Conservation (phyloP, 2,888 invertebrate genomes). For the Fragum sueziense region DNA sequence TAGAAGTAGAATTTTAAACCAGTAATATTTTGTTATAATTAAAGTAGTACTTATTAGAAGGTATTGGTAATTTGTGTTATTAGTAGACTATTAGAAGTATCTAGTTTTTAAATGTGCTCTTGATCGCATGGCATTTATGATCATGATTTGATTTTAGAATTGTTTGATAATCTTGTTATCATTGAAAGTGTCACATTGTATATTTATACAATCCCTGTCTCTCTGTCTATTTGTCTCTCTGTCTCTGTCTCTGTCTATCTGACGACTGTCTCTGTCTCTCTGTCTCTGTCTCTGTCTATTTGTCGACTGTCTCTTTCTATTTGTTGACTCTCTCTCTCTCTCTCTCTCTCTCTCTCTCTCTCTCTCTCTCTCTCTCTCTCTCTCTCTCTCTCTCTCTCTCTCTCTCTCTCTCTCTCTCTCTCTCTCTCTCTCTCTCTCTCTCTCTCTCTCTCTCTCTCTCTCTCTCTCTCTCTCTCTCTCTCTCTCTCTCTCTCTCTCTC, state of each 20-base stretch:
- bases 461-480: not conserved
- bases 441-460: not conserved
- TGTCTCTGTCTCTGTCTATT: not conserved
- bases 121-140: too few species aligned
- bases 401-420: not conserved
- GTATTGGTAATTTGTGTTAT: too few species aligned
- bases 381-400: not conserved
- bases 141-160: too few species aligned
- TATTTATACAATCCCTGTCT: too few species aligned
- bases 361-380: not conserved
- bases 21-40: too few species aligned
- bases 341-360: conserved; percentile 23
- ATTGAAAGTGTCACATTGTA: too few species aligned
- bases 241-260: not conserved
- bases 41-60: too few species aligned
- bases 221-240: not conserved
- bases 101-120: too few species aligned
- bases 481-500: not conserved
- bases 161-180: too few species aligned
- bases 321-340: conserved; percentile 15
- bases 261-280: conserved; percentile 4
- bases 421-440: not conserved
- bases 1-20: too few species aligned
- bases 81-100: too few species aligned
- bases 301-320: not conserved